Base-by-base conservation (phyloP, 2,888 invertebrate species). In the Oligia latruncula region DNA sequence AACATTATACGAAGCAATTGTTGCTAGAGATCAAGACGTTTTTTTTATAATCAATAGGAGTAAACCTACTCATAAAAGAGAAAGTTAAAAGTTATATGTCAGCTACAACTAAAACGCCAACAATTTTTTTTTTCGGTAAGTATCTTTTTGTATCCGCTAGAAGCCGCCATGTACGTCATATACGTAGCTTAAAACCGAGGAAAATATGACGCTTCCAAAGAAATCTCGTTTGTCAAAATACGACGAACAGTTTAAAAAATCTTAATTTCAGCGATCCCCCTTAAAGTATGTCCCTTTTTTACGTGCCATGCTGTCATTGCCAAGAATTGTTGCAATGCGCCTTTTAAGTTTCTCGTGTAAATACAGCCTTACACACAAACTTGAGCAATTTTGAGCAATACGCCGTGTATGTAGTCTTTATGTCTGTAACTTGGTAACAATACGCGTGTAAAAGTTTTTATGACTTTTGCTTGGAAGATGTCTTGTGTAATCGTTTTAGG, bases 371-470 rank as follows among this genome's bases (percentile, higher is more conserved):
- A 71, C 67, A 46, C 49, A 68, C 17, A 87, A 87, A 87, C 85
- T 87, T 87, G 29, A 52, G 81, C 71, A 87, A 87, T 87, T 87
- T 85, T 87, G 87, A 85, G 80, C 74, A 80, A 87, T 86, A 77
- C 80, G 77, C 71, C 82, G n/a, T 82, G 72, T 83, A 87, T 77
- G 71, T 77, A 77, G 78, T 79, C 71, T 85, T 83, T 86, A 86
- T 76, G 74, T 40, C 49, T 46, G 60, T 76, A 82, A 87, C 85
- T 85, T 87, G 68, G 77, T 64, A 58, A 81, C 83, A 83, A 81
- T 87, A 82, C 52, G 67, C 35, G 43, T 60, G 60, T 76, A 66
- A 77, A 85, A 87, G 79, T 87, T 87, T 87, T 85, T 81, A 87
- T 87, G 85, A 78, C 87, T 83, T 78, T 70, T 68, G 65, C 71